Conservation (phyloP, 2,113 vertebrate genomes). For the Lepus europaeus region DNA sequence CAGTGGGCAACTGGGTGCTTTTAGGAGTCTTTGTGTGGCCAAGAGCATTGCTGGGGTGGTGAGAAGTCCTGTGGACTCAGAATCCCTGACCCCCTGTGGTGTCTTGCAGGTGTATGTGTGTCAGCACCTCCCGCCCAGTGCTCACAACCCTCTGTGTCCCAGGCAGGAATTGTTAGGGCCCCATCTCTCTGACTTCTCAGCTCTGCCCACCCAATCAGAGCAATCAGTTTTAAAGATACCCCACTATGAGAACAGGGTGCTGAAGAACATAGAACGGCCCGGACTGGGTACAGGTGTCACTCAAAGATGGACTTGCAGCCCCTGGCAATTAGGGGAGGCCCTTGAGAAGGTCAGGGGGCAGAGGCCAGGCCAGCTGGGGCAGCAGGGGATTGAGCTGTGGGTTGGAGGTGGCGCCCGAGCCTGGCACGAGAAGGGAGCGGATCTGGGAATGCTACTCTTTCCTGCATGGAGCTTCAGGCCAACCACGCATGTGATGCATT, state of each 20-base stretch:
- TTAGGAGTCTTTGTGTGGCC: background rate
- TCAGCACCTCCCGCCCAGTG: too few species aligned
- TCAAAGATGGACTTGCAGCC: background rate
- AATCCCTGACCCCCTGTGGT: background rate
- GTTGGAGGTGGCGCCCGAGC: accelerated
- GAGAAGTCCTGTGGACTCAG: background rate
- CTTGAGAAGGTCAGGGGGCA: background rate
- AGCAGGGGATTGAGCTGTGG: background rate
- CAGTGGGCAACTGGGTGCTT: background rate
- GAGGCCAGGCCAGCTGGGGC: background rate
- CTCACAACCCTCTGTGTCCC: background rate
- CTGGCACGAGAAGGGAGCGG: background rate
- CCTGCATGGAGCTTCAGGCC: too few species aligned
- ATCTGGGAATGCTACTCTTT: background rate
- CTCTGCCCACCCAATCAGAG: background rate
- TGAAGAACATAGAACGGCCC: background rate
- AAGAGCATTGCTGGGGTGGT: background rate
- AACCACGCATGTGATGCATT: accelerated
- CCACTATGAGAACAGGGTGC: background rate
- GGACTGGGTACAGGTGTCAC: background rate
- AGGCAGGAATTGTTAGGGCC: too few species aligned
- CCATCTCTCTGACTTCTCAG: background rate
- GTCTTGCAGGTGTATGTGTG: too few species aligned
- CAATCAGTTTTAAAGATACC: background rate
- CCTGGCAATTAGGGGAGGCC: background rate